These are phyloP conservation scores for Tuta absoluta DNA, from an alignment of 2,888 invertebrate species.

Conservation along the genomic window DNA sequence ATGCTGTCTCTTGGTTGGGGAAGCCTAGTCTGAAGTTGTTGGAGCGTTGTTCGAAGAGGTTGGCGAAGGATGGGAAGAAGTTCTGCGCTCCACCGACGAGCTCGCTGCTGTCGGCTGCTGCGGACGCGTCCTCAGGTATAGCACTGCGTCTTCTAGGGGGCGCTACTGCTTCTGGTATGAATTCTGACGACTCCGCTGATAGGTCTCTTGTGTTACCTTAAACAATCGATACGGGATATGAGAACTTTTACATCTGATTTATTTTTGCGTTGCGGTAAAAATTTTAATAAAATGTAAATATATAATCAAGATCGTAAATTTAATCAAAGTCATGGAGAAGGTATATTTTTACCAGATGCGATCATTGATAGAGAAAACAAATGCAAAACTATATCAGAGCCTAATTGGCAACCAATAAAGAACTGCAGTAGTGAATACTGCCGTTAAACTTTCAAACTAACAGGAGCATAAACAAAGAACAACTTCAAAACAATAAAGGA, in stretches of 20 bases:
- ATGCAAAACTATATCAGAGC: too few relatives aligned
- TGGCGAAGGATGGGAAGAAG: slow-evolving; percentile 89
- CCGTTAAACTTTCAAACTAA: background rate
- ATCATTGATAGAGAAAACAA: too few relatives aligned
- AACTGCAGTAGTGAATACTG: background rate
- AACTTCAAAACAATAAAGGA: background rate
- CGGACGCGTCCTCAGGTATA: slow-evolving; percentile 47
- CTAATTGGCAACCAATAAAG: too few relatives aligned
- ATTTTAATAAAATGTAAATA: background rate
- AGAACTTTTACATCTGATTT: slow-evolving; percentile 1
- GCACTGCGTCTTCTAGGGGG: slow-evolving; percentile 55
- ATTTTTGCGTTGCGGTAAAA: background rate
- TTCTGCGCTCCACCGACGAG: slow-evolving; percentile 82
- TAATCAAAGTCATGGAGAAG: too few relatives aligned
- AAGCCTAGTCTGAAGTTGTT: slow-evolving; percentile 81
- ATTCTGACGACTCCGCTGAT: slow-evolving; percentile 73
- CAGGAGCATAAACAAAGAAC: slow-evolving; percentile 1
- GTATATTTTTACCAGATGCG: too few relatives aligned
- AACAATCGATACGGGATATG: slow-evolving; percentile 45
- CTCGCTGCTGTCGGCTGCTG: slow-evolving; percentile 72
- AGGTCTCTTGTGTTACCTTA: slow-evolving; percentile 69
- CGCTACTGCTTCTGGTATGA: slow-evolving; percentile 69
- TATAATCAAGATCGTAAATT: too few relatives aligned
- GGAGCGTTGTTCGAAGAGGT: slow-evolving; percentile 81
- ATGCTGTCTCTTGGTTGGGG: slow-evolving; percentile 82